Evolutionary conservation across 2,797 vertebrate genomes (phyloP), one percentile per base, ranked within the genome.

Genomic region (Sebastes trivittatus): DNA sequence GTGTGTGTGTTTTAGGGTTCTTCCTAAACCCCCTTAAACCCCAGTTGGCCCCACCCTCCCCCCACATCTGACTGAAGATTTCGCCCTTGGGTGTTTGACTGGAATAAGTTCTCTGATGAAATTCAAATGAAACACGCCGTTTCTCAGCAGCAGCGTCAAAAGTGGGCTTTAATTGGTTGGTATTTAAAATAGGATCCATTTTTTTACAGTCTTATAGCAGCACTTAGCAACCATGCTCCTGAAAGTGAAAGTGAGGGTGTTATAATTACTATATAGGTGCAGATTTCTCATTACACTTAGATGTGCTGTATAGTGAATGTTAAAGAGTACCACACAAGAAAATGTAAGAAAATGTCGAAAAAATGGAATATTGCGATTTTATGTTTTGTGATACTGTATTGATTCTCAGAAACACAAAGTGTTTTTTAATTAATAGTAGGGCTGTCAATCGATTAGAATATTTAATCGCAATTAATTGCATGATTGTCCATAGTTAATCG

Each of bases 61-160:
- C 68, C 55, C 34, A 29, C 36, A 27, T 71, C 54, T 11, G 68
- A 70, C n/a, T 72, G 38, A 61, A 61, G 36, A 46, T 72, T 16
- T 49, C 5, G 1, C 70, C 70, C 27, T 1, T 14, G 38, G 6
- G 54, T 68, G 61, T 92, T 85, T 87, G 73, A 75, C 77, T 75
- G 73, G 66, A 82, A 63, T 32, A 74, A 78, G 69, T 82, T 85
- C 70, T 85, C 65, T 84, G 87, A 69, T 87, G 82, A 83, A 80
- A 91, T 88, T 82, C 67, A 84, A 84, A 77, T 77, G 77, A 87
- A 89, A 84, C 55, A 20, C 3, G 42, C 63, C 55, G 29, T 70
- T 54, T 70, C 54, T 58, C 69, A 73, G 75, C 61, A 69, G 61
- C 55, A 69, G 68, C 42, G n/a, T 58, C 56, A 29, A 77, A 73